A percentile compares a stretch with the other conserved stretches of the same genome.
phyloP scores from a whole-genome alignment of 2,113 vertebrate genomes.

The Oenanthe melanoleuca region DNA sequence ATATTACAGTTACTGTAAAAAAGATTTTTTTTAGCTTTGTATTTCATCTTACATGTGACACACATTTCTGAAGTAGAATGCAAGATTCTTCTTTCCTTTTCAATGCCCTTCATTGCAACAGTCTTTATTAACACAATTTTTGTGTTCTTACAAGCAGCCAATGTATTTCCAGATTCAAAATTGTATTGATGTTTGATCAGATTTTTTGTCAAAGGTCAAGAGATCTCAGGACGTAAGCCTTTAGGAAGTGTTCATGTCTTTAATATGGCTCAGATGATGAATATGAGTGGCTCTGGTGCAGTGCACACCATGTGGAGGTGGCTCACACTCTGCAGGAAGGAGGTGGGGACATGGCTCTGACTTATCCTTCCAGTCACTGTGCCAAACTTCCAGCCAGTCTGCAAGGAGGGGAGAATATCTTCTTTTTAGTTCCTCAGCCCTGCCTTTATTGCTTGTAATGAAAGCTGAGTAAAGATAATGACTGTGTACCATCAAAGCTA shows the following conservation, averaged over 20 bases:
- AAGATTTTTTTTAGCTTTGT: background rate
- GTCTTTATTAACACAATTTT: background rate
- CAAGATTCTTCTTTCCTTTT: background rate
- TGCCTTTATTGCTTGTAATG: background rate
- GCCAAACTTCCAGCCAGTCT: background rate
- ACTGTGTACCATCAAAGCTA: background rate
- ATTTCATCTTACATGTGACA: background rate
- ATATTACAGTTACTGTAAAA: background rate
- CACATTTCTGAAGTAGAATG: background rate
- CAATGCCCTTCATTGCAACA: background rate
- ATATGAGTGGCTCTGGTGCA: background rate
- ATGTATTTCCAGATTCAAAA: background rate
- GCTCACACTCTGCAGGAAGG: background rate
- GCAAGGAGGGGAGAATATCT: background rate
- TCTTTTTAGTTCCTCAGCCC: background rate
- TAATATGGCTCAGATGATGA: background rate
- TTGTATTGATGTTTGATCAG: background rate
- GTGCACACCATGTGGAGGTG: background rate
- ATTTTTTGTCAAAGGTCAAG: background rate
- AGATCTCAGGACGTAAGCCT: background rate
- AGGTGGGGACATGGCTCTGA: background rate
- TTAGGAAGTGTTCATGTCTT: background rate
- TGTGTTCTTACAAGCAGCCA: background rate
- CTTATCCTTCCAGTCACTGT: background rate
- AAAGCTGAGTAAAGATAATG: background rate